These are phyloP conservation scores for Drosophila sproati DNA, from an alignment of 1,140 invertebrate genomes.

Conservation along the genomic window DNA sequence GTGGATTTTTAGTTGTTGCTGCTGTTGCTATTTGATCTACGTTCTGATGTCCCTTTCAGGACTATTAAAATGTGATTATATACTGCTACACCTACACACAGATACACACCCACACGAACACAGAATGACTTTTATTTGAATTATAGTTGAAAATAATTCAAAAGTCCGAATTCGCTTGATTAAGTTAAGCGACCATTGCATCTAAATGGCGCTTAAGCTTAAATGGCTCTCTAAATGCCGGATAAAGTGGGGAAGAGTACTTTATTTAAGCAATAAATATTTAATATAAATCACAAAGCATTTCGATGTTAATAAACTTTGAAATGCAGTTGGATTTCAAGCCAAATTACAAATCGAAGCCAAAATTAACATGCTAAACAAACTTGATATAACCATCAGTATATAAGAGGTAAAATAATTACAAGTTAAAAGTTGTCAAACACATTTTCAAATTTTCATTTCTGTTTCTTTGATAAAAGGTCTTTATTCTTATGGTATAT, in stretches of 20 bases:
- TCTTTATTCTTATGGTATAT: background rate
- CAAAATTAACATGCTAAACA: no score
- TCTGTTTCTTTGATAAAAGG: background rate
- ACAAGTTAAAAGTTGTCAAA: no score
- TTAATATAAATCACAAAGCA: no score
- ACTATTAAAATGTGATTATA: conserved; percentile 75
- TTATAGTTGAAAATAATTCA: conserved; percentile 10
- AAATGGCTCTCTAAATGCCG: background rate
- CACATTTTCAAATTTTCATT: no score
- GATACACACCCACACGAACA: conserved; percentile 17
- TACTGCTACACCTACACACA: conserved; percentile 3
- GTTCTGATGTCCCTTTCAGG: conserved; percentile 20
- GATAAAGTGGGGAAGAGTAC: background rate
- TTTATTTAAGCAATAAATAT: no score
- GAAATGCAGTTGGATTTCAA: no score
- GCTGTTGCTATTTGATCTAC: conserved; percentile 59
- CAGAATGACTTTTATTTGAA: conserved; percentile 22
- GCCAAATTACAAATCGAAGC: no score
- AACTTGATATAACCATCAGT: no score
- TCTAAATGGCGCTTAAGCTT: conserved; percentile 55
- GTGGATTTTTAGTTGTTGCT: conserved; percentile 59
- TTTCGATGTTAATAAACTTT: no score
- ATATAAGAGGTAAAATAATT: no score
- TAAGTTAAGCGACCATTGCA: conserved; percentile 54
- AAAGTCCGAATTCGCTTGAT: conserved; percentile 36